These are phyloP conservation scores for Platyura marginata DNA, from an alignment of 1,140 invertebrate genomes.

Conservation along the genomic window DNA sequence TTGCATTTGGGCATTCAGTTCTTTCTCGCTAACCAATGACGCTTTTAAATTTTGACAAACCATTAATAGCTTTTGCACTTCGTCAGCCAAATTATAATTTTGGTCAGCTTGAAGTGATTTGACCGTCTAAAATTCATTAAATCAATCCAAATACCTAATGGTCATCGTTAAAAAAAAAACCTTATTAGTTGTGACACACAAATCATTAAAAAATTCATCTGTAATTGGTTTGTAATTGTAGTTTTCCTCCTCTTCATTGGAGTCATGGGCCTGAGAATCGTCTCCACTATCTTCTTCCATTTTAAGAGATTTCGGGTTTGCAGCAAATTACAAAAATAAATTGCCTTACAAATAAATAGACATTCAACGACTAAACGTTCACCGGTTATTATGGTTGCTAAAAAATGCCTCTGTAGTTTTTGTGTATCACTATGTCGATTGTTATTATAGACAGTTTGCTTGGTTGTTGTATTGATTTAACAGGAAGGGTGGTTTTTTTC, in stretches of 20 bases:
- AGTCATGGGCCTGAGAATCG: neutral
- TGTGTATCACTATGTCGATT: too few species aligned
- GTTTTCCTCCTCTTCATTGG: neutral
- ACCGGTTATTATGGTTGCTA: too few species aligned
- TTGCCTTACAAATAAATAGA: too few species aligned
- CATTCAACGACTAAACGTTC: too few species aligned
- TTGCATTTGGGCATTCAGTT: slow-evolving; percentile 11
- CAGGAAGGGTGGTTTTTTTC: too few species aligned
- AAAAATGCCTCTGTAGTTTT: too few species aligned
- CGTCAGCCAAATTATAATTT: slow-evolving; percentile 10
- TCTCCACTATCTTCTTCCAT: neutral
- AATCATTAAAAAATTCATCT: neutral
- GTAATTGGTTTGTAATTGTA: neutral
- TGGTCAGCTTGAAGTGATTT: neutral
- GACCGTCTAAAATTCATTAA: neutral
- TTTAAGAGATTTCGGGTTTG: too few species aligned
- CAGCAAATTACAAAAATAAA: too few species aligned
- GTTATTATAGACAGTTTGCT: too few species aligned
- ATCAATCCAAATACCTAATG: neutral
- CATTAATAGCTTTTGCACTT: slow-evolving; percentile 19
- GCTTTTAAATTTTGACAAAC: slow-evolving; percentile 17
- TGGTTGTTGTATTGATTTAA: too few species aligned
- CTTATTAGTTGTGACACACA: neutral
- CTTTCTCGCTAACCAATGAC: slow-evolving; percentile 13
- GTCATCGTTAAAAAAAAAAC: neutral